Base-by-base conservation (phyloP, 2,888 invertebrate species). In the Agrochola lota region DNA sequence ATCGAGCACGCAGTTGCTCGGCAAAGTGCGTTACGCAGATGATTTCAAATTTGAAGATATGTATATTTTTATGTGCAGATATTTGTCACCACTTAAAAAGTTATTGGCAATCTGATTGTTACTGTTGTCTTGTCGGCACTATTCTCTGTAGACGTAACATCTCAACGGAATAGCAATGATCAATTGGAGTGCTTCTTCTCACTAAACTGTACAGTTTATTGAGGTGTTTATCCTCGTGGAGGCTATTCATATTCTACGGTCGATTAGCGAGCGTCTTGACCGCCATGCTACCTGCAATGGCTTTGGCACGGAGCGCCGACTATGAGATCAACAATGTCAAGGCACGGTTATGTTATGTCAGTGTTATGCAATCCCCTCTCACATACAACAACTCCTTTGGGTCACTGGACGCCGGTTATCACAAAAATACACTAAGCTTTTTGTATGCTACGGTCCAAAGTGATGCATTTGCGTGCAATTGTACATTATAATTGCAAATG, bases 281-380 rank as follows among this genome's bases (percentile, higher is more conserved):
- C 86, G 88, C 87, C 84, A 78, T 83, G 84, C 72, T 90, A 88
- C 88, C 87, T 90, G 86, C 85, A 84, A 85, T 86, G 90, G 81
- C 92, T 92, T 91, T 93, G 94, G 93, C 94, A 92, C 91, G 85
- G 89, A 88, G 89, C 89, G 85, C 87, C 83, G 80, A 81, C 91
- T 91, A 91, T 94, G 93, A 94, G 91, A 94, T 93, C 93, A 95
- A 94, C 95, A 95, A 95, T 95, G 95, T 95, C 95, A 96, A 95
- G 95, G 95, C 88, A 88, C 75, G 87, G 89, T 93, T 94, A 92
- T 93, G 93, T 92, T 94, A 93, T 93, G 93, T 92, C 90, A 92
- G 87, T 87, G 81, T 93, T 94, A 90, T 90, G 92, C 89, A 95
- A 95, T 85, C 66, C 78, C 76, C 73, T 78, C 73, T 71, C 20